Conservation (phyloP, 2,113 vertebrate genomes). For the Crotalus viridis region DNA sequence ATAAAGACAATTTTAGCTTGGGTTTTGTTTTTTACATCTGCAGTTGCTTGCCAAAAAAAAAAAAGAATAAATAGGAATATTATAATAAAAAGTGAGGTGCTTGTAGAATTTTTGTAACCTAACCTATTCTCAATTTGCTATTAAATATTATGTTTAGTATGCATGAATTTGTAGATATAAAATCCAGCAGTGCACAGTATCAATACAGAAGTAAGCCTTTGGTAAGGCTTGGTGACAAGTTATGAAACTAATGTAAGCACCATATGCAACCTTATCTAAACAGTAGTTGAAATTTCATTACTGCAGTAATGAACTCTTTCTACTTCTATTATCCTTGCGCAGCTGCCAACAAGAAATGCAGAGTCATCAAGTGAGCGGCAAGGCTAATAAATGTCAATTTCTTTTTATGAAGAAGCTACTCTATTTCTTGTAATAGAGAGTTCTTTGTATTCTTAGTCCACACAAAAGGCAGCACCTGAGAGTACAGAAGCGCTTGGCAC, state of each 20-base stretch:
- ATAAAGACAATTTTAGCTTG: background rate
- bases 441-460: slow-evolving; percentile 38
- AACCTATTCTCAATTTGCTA: slow-evolving; percentile 5
- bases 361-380: slow-evolving; percentile 20
- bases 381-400: slow-evolving; percentile 31
- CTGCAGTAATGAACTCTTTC: slow-evolving; percentile 35
- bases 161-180: background rate
- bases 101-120: slow-evolving; percentile 10
- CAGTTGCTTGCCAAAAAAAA: background rate
- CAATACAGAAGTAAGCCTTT: slow-evolving; percentile 23
- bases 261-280: slow-evolving; percentile 39
- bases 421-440: slow-evolving; percentile 19
- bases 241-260: slow-evolving; percentile 28
- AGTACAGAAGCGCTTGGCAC: background rate
- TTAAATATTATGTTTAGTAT: background rate
- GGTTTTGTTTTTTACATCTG: background rate
- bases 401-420: slow-evolving; percentile 9
- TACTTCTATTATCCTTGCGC: slow-evolving; percentile 35
- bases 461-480: slow-evolving; percentile 12
- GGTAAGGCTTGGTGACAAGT: slow-evolving; percentile 5
- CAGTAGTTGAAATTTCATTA: slow-evolving; percentile 37
- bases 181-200: background rate
- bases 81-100: background rate
- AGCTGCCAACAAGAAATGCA: slow-evolving; percentile 35
- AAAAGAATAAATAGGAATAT: background rate